These are phyloP conservation scores for Equus quagga DNA, from an alignment of 2,113 vertebrate species.

Conservation along the genomic window DNA sequence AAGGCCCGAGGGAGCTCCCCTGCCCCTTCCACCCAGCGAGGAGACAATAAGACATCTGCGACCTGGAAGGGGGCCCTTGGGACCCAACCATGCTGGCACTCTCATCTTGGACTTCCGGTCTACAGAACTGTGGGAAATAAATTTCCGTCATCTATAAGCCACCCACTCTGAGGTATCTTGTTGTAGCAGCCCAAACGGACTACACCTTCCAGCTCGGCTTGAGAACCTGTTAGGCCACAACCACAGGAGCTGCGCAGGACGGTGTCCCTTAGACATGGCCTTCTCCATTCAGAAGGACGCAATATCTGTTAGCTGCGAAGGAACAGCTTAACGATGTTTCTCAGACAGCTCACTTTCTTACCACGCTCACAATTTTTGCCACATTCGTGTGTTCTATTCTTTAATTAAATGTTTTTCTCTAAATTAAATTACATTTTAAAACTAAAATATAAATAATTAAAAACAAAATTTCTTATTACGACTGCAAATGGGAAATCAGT, in stretches of 20 bases:
- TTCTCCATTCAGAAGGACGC: background rate
- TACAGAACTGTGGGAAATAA: background rate
- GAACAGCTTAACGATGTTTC: background rate
- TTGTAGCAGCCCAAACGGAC: background rate
- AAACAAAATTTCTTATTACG: background rate
- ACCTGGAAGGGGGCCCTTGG: background rate
- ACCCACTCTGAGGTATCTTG: background rate
- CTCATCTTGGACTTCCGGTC: background rate
- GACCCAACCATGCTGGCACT: background rate
- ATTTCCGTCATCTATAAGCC: background rate
- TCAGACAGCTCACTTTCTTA: conserved; percentile 1
- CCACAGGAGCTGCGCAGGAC: background rate
- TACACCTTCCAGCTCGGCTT: background rate
- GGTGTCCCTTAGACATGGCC: background rate
- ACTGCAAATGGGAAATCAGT: background rate
- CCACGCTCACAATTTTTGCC: background rate
- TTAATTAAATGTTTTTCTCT: background rate
- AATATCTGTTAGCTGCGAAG: background rate
- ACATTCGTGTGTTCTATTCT: background rate
- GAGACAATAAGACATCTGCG: background rate
- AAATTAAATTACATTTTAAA: conserved; percentile 14
- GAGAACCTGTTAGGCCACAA: background rate
- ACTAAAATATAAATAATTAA: background rate
- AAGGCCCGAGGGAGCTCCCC: background rate
- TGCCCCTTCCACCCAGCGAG: background rate